Conservation (phyloP, 92 coral and sea anemone genomes). For the Diadumene lineata region DNA sequence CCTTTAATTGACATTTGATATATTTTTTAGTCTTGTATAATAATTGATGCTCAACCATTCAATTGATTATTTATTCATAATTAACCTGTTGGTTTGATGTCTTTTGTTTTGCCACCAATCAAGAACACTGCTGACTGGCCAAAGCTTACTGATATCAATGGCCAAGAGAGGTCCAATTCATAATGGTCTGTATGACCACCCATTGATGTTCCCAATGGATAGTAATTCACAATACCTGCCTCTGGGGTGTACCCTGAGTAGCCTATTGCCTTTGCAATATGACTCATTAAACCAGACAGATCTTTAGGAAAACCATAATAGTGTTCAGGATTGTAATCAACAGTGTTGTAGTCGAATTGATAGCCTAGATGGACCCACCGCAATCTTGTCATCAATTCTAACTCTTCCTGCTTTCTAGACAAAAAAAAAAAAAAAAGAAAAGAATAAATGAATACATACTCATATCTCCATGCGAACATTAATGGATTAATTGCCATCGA, state of each 20-base stretch:
- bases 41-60: too few relatives aligned
- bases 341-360: slow-evolving; percentile 94
- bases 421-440: background rate
- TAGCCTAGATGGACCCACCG: slow-evolving; percentile 97
- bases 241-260: slow-evolving; percentile 93
- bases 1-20: too few relatives aligned
- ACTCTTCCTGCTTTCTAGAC: slow-evolving; percentile 35
- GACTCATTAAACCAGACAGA: slow-evolving; percentile 70
- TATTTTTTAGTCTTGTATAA: too few relatives aligned
- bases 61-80: background rate
- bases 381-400: slow-evolving; percentile 67
- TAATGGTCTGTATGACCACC: slow-evolving; percentile 99
- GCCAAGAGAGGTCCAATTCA: slow-evolving; percentile 95
- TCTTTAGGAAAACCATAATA: slow-evolving; percentile 91
- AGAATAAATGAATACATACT: background rate
- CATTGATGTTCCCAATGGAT: slow-evolving; percentile 93
- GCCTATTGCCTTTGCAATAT: slow-evolving; percentile 82
- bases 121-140: slow-evolving; percentile 97
- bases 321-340: slow-evolving; percentile 76
- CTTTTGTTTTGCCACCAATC: slow-evolving; percentile 91
- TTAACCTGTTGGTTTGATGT: slow-evolving; percentile 86
- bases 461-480: too few relatives aligned
- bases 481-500: too few relatives aligned
- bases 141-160: slow-evolving; percentile 91
- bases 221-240: slow-evolving; percentile 94